Evolutionary conservation across 2,888 invertebrate species (phyloP), one percentile per base, ranked within the genome.

Genomic region (Furcula furcula): DNA sequence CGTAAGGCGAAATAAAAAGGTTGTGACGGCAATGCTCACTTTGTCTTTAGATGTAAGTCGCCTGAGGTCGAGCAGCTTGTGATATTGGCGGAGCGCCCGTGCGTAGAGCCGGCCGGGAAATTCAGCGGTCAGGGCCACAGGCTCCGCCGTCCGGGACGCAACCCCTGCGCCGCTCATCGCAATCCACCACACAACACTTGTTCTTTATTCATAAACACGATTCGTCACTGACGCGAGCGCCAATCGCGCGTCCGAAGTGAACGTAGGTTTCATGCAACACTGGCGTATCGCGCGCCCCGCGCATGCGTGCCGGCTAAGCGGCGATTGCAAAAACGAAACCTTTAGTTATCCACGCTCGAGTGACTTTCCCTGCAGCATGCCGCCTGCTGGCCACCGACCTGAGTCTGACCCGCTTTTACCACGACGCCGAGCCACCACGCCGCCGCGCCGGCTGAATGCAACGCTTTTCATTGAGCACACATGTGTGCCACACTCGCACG

Each of bases 11-110:
- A 33, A 48, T 41, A 27, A 38, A 47, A 40, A 1, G 14, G 28
- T 27, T 28, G 22, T 34, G 33, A 32, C 20, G 31, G 43, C 37
- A 41, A 43, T 40, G 68, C 88, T 87, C 86, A 88, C 88, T 82
- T 86, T 87, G 67, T 86, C 83, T 76, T 88, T 89, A 46, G 73
- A 80, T 69, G 90, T 76, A 66, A 88, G 81, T 43, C 90, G 88
- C 63, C 86, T 88, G 43, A 90, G 76, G 69, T 91, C 91, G 49
- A 92, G 77, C 40, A 92, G 82, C 68, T 90, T 90, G 65, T 91
- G 91, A 67, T 92, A 92, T 69, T 92, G 92, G 39, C 92, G 90
- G 16, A 91, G 89, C 43, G 92, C 92, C 47, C 91, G 79, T 59
- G 90, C 73, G 70, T 90, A 91, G 35, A 91, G 76, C 43, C 91